phyloP scores from a whole-genome alignment of 2,888 invertebrate species.

The Plutella xylostella region DNA sequence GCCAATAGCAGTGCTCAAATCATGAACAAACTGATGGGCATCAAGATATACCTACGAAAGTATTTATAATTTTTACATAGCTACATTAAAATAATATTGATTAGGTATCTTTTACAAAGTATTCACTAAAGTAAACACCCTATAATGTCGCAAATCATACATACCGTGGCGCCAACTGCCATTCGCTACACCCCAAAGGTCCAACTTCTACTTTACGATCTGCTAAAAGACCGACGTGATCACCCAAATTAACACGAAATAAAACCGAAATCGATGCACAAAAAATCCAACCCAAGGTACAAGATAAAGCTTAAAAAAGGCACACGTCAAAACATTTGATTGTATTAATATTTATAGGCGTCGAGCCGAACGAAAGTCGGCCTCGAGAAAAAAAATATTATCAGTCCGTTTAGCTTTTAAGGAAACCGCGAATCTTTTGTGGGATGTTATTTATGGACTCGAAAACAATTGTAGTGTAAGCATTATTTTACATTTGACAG shows the following conservation, averaged over 20 bases:
- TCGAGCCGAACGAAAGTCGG: constrained; percentile 61
- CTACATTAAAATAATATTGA: no score
- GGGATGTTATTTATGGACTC: constrained; percentile 61
- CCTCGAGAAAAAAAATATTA: constrained; percentile 54
- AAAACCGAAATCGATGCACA: constrained; percentile 61
- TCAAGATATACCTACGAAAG: no score
- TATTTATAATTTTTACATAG: no score
- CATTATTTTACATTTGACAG: constrained; percentile 66
- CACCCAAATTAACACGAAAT: constrained; percentile 70
- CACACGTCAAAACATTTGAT: constrained; percentile 70
- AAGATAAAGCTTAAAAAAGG: constrained; percentile 68
- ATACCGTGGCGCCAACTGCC: constrained; percentile 10
- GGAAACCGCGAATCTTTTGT: constrained; percentile 68
- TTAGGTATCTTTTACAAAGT: no score
- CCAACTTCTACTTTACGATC: constrained; percentile 64
- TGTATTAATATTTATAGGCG: constrained; percentile 69
- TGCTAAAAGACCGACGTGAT: constrained; percentile 69
- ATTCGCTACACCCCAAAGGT: constrained; percentile 2
- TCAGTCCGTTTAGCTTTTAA: constrained; percentile 68
- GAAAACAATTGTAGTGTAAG: constrained; percentile 68
- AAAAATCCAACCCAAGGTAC: constrained; percentile 65
- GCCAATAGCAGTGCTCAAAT: no score
- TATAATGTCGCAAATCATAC: no score
- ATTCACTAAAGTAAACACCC: no score
- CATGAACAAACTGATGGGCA: no score